Conservation (phyloP, 2,888 invertebrate genomes). For the Deroplatys truncata region DNA sequence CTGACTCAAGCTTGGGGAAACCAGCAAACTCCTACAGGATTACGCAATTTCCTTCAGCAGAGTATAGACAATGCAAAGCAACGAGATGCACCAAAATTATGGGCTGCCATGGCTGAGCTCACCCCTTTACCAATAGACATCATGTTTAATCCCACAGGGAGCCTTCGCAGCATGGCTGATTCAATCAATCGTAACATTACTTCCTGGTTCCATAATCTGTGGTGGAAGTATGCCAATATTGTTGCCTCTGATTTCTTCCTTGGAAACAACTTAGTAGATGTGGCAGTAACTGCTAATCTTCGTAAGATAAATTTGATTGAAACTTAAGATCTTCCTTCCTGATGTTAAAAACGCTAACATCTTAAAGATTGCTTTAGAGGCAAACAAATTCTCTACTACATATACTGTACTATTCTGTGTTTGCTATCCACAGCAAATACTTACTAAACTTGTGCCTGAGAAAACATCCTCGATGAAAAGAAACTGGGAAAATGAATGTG, state of each 20-base stretch:
- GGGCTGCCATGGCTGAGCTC: conserved; percentile 52
- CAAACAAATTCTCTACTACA: too few relatives aligned
- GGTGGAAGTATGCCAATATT: conserved; percentile 47
- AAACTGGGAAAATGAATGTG: neutral
- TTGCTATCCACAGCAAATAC: neutral
- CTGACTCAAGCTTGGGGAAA: conserved; percentile 64
- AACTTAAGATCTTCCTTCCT: neutral
- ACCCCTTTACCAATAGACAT: conserved; percentile 47
- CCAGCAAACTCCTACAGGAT: conserved; percentile 43
- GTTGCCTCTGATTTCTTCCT: conserved; percentile 51
- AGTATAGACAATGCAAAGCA: conserved; percentile 18
- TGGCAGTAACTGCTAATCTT: conserved; percentile 46
- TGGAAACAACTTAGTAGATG: conserved; percentile 48
- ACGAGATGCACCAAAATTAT: conserved; percentile 32
- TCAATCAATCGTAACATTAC: conserved; percentile 46
- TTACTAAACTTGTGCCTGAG: neutral
- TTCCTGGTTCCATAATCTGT: conserved; percentile 43
- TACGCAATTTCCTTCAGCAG: conserved; percentile 36
- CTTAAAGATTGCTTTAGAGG: neutral
- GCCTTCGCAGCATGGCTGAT: conserved; percentile 47
- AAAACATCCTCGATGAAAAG: neutral
- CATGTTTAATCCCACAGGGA: conserved; percentile 42
- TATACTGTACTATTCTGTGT: too few relatives aligned
- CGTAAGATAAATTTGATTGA: conserved; percentile 10
- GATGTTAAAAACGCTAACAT: neutral